phyloP scores from a whole-genome alignment of 2,113 vertebrate species.

The Sminthopsis crassicaudata region DNA sequence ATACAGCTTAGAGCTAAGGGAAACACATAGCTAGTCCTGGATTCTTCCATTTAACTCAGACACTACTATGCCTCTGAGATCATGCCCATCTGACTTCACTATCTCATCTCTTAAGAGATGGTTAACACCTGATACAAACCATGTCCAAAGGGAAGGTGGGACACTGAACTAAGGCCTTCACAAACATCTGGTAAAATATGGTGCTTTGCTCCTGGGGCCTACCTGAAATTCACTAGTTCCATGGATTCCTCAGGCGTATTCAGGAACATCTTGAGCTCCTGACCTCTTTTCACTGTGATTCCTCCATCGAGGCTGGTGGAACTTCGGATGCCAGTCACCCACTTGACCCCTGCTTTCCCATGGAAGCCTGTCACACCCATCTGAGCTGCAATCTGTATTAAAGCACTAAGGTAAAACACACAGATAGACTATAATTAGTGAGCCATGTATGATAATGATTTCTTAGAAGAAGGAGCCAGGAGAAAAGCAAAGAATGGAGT shows the following conservation, averaged over 20 bases:
- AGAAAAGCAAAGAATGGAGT: not conserved
- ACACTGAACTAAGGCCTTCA: not conserved
- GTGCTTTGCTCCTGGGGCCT: not conserved
- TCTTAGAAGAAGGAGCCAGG: not conserved
- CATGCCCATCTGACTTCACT: not conserved
- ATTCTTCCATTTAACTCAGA: not conserved
- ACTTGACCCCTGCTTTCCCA: slow-evolving; percentile 88
- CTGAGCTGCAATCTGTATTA: slow-evolving; percentile 85
- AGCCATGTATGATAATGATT: not conserved
- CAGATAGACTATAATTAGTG: fast-evolving
- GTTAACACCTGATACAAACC: not conserved
- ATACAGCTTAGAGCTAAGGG: slow-evolving; percentile 86
- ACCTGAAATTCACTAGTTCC: slow-evolving; percentile 90
- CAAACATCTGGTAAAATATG: not conserved
- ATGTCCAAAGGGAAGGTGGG: not conserved
- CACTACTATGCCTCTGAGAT: not conserved
- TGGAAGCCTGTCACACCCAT: slow-evolving; percentile 86
- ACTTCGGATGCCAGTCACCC: slow-evolving; percentile 85
- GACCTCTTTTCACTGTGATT: slow-evolving; percentile 88
- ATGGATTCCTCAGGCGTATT: slow-evolving; percentile 90
- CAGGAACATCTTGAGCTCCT: slow-evolving; percentile 87
- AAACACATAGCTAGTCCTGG: not conserved
- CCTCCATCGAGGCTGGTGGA: slow-evolving; percentile 89
- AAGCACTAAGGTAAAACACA: slow-evolving; percentile 81
- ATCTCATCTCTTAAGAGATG: not conserved